Evolutionary conservation across 2,797 vertebrate species (phyloP), one percentile per base, ranked within the genome.

Genomic region (Siniperca undulata): DNA sequence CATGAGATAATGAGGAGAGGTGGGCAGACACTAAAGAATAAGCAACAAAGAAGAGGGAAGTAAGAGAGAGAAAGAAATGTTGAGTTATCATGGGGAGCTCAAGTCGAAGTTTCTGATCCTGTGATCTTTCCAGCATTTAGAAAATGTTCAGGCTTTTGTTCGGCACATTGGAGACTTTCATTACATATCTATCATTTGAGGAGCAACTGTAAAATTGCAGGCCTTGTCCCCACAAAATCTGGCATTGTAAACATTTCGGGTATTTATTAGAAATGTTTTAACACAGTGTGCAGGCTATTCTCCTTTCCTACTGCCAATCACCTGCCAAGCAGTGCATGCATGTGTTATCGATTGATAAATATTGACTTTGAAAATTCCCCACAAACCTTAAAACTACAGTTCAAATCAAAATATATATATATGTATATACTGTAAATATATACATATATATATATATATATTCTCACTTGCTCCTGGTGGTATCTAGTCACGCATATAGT

Each of bases 1-100:
- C 75, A 30, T 67, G 60, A 84, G 58, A 86, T 82, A 84, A 80
- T 60, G 67, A 85, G 30, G 68, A 62, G 75, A 76, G 55, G 70
- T 76, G 53, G 71, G 55, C 58, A 72, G 66, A 66, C 6, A 3
- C 44, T 22, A 48, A 70, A 77, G 71, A 79, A 75, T 13, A 36
- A 59, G 70, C 34, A 56, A 71, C 50, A 79, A 50, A 84, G 53
- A 62, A 46, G 70, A 69, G 46, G 17, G 76, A 74, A 71, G 55
- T 22, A 58, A 74, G 40, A 50, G 27, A 56, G 48, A 72, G 22
- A 77, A 36, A 36, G 5, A 77, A 48, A 38, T 4, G 55, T 52
- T 50, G 22, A 46, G 36, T 70, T 81, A 61, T 38, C 3, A n/a
- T 22, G 30, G 30, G 9, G 24, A 5, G 16, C 30, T 77, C 3